Conservation (phyloP, 1,140 invertebrate genomes). For the Cataglyphis hispanica region DNA sequence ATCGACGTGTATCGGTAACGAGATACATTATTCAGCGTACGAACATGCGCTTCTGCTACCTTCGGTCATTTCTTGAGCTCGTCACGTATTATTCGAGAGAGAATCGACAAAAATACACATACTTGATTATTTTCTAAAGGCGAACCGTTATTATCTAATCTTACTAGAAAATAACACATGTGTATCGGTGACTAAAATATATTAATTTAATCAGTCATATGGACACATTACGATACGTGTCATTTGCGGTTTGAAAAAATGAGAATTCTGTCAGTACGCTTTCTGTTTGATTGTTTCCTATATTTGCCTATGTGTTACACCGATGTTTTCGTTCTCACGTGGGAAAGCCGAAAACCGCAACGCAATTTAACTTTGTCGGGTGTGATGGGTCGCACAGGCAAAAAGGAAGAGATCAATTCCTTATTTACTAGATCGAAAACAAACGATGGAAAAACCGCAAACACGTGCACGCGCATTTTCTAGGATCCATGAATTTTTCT, state of each 20-base stretch:
- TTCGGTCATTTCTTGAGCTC: conserved; percentile 52
- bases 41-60: conserved; percentile 24
- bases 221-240: background rate
- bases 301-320: conserved; percentile 52
- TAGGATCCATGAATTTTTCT: background rate
- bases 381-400: background rate
- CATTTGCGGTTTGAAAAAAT: background rate
- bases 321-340: conserved; percentile 45
- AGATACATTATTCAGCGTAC: conserved; percentile 57
- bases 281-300: background rate
- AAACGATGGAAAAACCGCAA: background rate
- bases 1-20: conserved; percentile 61
- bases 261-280: background rate
- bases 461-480: conserved; percentile 23
- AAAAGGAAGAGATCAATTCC: conserved; percentile 68
- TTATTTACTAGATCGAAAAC: conserved; percentile 64
- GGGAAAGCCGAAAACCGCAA: conserved; percentile 71
- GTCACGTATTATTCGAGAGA: conserved; percentile 39
- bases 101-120: conserved; percentile 20
- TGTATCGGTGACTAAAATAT: background rate
- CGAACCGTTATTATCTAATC: background rate
- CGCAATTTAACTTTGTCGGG: conserved; percentile 72
- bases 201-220: background rate
- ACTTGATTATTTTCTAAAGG: conserved; percentile 27
- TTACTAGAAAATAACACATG: background rate